Percentiles rank a stretch among this genome's conserved stretches.
Evolutionary conservation across 2,113 vertebrate genomes (phyloP).

Genomic region (Prinia subflava): DNA sequence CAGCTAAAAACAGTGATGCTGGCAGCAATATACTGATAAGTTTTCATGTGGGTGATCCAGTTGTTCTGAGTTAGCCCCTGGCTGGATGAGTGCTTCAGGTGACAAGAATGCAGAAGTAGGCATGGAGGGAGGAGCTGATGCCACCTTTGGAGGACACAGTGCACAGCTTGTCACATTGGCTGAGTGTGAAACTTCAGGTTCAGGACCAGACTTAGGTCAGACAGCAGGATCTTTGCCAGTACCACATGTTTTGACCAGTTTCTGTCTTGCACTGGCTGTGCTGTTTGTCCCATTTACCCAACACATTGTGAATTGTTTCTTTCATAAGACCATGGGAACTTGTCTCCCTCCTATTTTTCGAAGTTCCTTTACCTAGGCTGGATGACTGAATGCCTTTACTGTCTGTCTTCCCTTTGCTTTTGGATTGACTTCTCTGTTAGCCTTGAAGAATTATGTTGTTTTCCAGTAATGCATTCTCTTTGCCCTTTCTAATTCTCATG

Average conservation of each 20-base stretch:
- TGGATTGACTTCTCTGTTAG: not conserved
- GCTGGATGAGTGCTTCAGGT: not conserved
- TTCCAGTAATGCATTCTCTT: not conserved
- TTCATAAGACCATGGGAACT: not conserved
- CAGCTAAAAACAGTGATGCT: not conserved
- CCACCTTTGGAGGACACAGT: not conserved
- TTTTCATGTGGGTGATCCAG: not conserved
- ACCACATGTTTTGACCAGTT: not conserved
- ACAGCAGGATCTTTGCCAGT: not conserved
- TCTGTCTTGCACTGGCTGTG: not conserved
- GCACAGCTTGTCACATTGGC: fast-evolving
- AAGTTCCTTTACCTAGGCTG: not conserved
- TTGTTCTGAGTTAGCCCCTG: not conserved
- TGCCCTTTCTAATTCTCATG: not conserved
- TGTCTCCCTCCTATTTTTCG: not conserved
- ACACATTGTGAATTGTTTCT: not conserved
- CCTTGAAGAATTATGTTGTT: not conserved
- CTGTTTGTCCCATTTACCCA: not conserved
- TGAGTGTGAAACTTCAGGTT: not conserved
- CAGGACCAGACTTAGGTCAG: not conserved
- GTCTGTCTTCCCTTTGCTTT: not conserved
- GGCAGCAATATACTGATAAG: not conserved
- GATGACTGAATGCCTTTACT: not conserved
- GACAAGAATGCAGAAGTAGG: not conserved
- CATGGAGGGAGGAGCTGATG: fast-evolving